Percentiles rank a stretch among this genome's conserved stretches.
Evolutionary conservation across 2,797 vertebrate species (phyloP).

Genomic region (Fistularia commersonii): DNA sequence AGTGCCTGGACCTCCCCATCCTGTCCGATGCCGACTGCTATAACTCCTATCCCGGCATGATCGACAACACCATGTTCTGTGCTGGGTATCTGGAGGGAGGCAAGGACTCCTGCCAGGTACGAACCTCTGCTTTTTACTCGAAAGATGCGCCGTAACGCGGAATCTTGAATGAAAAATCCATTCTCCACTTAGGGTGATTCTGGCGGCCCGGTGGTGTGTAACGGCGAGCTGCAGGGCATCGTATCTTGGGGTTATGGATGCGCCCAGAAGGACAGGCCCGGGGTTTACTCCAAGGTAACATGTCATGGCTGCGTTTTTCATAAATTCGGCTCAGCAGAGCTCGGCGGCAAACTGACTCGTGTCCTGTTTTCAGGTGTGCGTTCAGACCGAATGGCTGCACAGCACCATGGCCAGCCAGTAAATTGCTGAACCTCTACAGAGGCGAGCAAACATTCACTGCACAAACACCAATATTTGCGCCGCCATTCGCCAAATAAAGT

Average conservation of each 20-base stretch:
- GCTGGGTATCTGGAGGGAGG: constrained; percentile 56
- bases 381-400: constrained; percentile 50
- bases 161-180: neutral
- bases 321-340: neutral
- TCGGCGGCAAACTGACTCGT: too few species aligned
- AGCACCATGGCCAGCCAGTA: constrained; percentile 43
- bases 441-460: too few species aligned
- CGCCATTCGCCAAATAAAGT: too few species aligned
- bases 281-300: constrained; percentile 73
- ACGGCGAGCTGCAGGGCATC: constrained; percentile 69
- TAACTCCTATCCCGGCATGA: constrained; percentile 47
- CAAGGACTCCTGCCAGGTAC: constrained; percentile 62
- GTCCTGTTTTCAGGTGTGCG: constrained; percentile 38
- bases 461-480: too few species aligned
- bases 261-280: constrained; percentile 58
- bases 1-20: constrained; percentile 60
- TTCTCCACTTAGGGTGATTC: constrained; percentile 70
- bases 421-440: constrained; percentile 6
- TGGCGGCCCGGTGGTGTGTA: constrained; percentile 76
- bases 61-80: constrained; percentile 56
- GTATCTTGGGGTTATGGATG: constrained; percentile 78
- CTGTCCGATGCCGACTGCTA: constrained; percentile 41
- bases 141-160: neutral
- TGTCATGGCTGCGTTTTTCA: too few species aligned
- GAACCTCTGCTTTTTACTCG: neutral